phyloP scores from a whole-genome alignment of 2,888 invertebrate species.

The Bedellia somnulentella region DNA sequence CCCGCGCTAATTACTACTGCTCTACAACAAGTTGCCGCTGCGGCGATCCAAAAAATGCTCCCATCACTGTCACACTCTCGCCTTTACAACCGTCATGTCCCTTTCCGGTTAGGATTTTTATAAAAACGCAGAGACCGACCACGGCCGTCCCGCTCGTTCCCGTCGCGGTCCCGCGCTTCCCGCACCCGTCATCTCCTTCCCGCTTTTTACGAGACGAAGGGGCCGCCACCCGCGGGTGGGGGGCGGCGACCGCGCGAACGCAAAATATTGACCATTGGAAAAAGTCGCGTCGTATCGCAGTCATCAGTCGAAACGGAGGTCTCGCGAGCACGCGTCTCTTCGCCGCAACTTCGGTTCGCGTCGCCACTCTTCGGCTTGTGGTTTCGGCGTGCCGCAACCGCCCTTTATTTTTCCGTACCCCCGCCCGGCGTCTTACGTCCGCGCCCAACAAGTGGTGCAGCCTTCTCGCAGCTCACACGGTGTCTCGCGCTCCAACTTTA shows the following conservation, averaged over 20 bases:
- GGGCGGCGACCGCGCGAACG: slow-evolving; percentile 59
- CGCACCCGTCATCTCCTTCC: slow-evolving; percentile 43
- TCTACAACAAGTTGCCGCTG: slow-evolving; percentile 57
- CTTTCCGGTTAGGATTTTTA: slow-evolving; percentile 51
- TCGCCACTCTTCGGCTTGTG: slow-evolving; percentile 58
- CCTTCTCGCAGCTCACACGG: slow-evolving; percentile 28
- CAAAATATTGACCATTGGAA: slow-evolving; percentile 65
- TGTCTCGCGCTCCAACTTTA: slow-evolving; percentile 46
- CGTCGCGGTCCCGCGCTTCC: slow-evolving; percentile 34
- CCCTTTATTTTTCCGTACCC: slow-evolving; percentile 37
- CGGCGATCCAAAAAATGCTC: slow-evolving; percentile 55
- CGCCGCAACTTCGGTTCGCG: slow-evolving; percentile 44
- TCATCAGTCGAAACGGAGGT: slow-evolving; percentile 61
- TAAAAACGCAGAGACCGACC: slow-evolving; percentile 59
- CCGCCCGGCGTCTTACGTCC: slow-evolving; percentile 45
- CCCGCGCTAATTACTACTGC: slow-evolving; percentile 57
- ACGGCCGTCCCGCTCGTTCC: slow-evolving; percentile 55
- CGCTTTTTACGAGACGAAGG: slow-evolving; percentile 63
- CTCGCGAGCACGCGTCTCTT: slow-evolving; percentile 48
- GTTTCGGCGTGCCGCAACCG: slow-evolving; percentile 33
- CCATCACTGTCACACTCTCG: slow-evolving; percentile 41
- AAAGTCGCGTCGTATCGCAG: slow-evolving; percentile 62
- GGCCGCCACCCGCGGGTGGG: slow-evolving; percentile 47
- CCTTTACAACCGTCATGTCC: slow-evolving; percentile 23
- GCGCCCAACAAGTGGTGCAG: slow-evolving; percentile 59